A percentile compares a stretch with the other conserved stretches of the same genome.
Conservation (phyloP, 92 coral and sea anemone species). For the Porites divaricata region DNA sequence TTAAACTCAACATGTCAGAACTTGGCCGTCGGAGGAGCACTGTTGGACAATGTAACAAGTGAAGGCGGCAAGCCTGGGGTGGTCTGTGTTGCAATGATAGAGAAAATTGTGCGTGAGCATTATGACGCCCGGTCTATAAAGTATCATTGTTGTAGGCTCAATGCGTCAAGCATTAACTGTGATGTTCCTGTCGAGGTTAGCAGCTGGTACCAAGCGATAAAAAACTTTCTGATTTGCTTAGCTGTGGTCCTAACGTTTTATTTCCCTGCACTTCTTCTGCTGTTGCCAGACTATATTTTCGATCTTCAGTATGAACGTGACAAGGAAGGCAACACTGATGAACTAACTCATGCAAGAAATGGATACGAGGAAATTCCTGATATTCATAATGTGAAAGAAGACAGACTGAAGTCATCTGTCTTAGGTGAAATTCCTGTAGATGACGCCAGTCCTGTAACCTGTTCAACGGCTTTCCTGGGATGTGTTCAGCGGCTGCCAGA, state of each 20-base stretch:
- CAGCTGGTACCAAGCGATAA: background rate
- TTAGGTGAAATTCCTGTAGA: slow-evolving; percentile 3
- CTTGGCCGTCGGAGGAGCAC: background rate
- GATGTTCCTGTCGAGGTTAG: background rate
- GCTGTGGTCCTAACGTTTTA: background rate
- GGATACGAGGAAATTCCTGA: background rate
- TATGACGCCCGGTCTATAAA: background rate
- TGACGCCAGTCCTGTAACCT: slow-evolving; percentile 16
- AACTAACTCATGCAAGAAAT: background rate
- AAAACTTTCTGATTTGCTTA: background rate
- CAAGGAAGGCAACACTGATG: background rate
- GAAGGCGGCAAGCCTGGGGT: background rate
- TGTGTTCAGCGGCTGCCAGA: background rate
- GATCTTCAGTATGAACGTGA: background rate
- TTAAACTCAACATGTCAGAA: slow-evolving; percentile 13
- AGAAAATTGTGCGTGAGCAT: background rate
- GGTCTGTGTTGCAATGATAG: slow-evolving; percentile 25
- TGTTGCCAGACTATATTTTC: slow-evolving; percentile 1
- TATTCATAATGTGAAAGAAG: background rate
- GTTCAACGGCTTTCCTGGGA: background rate
- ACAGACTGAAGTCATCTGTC: background rate
- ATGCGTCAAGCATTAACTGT: background rate
- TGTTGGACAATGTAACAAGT: slow-evolving; percentile 7
- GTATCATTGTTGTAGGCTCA: background rate
- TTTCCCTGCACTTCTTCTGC: background rate